Percentiles rank a stretch among this genome's conserved stretches.
These are phyloP conservation scores for Philaethria dido DNA, from an alignment of 2,888 invertebrate species.

Conservation along the genomic window DNA sequence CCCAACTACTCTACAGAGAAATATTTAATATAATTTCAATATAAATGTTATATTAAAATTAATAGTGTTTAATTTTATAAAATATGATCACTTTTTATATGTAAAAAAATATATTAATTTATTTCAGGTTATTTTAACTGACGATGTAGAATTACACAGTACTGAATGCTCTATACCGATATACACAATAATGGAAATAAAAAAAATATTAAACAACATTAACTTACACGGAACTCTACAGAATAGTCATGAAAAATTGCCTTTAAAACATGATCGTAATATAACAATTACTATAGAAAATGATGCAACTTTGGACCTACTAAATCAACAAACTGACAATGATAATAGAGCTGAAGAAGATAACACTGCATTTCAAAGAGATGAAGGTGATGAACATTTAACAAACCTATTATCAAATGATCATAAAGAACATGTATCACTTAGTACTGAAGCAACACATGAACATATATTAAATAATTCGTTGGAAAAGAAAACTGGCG, in stretches of 20 bases:
- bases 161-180: conserved; percentile 49
- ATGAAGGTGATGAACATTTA: not conserved
- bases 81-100: too few relatives aligned
- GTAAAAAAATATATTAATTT: conserved; percentile 32
- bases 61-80: too few relatives aligned
- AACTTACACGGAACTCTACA: conserved; percentile 5
- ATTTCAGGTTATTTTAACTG: conserved; percentile 60
- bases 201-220: conserved; percentile 45
- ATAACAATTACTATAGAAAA: conserved; percentile 48
- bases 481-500: conserved; percentile 20
- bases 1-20: too few relatives aligned
- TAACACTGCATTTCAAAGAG: not conserved
- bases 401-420: not conserved
- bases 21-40: too few relatives aligned
- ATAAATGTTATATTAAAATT: too few relatives aligned
- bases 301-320: conserved; percentile 22
- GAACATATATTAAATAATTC: not conserved
- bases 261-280: conserved; percentile 8
- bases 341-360: not conserved
- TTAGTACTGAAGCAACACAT: too few relatives aligned
- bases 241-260: not conserved
- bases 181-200: conserved; percentile 54
- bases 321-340: not conserved
- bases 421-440: too few relatives aligned
- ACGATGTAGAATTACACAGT: conserved; percentile 51